These are phyloP conservation scores for Periophthalmus magnuspinnatus DNA, from an alignment of 2,797 vertebrate species.

Conservation along the genomic window DNA sequence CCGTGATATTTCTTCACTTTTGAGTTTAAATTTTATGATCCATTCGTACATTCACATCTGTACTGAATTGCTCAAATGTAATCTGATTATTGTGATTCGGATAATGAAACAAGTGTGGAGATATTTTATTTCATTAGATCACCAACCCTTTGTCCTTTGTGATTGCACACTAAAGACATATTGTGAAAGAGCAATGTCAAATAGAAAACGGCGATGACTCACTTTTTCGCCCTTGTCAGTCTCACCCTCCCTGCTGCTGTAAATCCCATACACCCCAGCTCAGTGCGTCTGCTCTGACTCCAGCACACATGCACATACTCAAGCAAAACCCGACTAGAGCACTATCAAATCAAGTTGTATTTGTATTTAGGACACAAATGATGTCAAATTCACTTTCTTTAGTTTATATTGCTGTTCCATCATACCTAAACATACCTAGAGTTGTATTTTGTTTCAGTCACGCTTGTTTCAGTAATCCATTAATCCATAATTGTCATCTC, in stretches of 20 bases:
- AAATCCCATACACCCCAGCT: conserved; percentile 6
- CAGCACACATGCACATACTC: too few species aligned
- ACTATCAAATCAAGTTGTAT: too few species aligned
- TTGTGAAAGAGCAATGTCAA: conserved; percentile 1
- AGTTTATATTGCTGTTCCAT: too few species aligned
- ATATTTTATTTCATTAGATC: neutral
- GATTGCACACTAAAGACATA: conserved; percentile 18
- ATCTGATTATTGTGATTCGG: neutral
- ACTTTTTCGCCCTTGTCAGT: conserved; percentile 17
- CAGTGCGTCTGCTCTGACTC: neutral
- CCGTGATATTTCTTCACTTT: too few species aligned
- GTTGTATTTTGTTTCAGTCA: too few species aligned
- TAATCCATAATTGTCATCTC: too few species aligned
- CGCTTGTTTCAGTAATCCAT: too few species aligned
- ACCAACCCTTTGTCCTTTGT: conserved; percentile 9
- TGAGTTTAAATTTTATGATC: neutral
- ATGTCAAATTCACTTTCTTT: too few species aligned
- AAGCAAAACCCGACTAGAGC: neutral
- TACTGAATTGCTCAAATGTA: neutral
- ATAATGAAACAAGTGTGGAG: neutral
- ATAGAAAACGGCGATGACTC: conserved; percentile 24
- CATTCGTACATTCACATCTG: neutral
- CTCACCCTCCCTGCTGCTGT: conserved; percentile 12
- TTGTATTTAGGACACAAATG: too few species aligned
- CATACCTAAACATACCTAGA: too few species aligned